phyloP scores from a whole-genome alignment of 1,140 invertebrate species.

The Penaeus japonicus region DNA sequence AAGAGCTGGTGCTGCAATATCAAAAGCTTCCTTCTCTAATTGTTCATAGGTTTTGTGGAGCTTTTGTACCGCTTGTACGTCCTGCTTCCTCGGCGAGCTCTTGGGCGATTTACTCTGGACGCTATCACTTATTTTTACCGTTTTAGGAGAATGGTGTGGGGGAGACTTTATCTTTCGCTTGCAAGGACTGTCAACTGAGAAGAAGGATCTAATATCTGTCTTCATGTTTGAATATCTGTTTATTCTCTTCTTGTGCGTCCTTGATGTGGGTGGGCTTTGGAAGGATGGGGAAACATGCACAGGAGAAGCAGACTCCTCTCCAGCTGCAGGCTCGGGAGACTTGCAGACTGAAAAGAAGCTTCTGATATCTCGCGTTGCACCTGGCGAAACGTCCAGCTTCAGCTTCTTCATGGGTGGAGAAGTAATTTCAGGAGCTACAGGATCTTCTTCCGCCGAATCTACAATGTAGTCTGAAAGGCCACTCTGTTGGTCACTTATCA shows the following conservation, averaged over 20 bases:
- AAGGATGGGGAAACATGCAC: too few species aligned
- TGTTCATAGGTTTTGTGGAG: background rate
- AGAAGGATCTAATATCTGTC: conserved; percentile 31
- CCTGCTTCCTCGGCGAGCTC: conserved; percentile 2
- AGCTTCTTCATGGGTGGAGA: conserved; percentile 36
- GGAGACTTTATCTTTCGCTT: conserved; percentile 9
- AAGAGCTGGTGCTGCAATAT: background rate
- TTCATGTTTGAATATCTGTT: background rate
- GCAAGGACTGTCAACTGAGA: background rate
- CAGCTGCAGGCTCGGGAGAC: too few species aligned
- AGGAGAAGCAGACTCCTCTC: too few species aligned
- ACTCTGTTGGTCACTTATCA: conserved; percentile 43
- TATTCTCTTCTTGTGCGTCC: too few species aligned
- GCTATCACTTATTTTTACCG: background rate
- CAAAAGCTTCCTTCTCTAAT: background rate
- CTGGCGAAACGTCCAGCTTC: conserved; percentile 18
- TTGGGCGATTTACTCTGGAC: background rate
- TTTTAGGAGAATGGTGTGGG: background rate
- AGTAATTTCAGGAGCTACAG: background rate
- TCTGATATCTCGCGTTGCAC: too few species aligned
- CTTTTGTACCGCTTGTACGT: background rate
- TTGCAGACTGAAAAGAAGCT: too few species aligned
- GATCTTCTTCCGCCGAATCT: background rate
- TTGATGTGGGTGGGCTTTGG: too few species aligned
- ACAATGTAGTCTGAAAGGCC: background rate